Percentiles rank a stretch among this genome's conserved stretches.
Evolutionary conservation across 1,140 invertebrate species (phyloP).

Genomic region (Choristoneura fumiferana): DNA sequence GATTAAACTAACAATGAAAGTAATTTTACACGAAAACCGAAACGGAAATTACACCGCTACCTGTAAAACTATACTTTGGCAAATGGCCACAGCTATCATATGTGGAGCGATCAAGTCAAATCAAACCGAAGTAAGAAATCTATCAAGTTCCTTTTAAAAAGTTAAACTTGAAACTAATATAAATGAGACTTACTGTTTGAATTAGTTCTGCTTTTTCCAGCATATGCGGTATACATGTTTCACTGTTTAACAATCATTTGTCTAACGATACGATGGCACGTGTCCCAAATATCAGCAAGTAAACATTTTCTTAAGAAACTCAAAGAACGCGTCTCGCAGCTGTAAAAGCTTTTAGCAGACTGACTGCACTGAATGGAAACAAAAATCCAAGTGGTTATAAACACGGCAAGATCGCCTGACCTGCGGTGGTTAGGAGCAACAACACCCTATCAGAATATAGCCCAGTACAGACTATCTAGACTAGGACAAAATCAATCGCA

Average conservation of each 20-base stretch:
- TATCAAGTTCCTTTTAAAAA: neutral
- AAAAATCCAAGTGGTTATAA: neutral
- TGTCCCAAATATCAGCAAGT: neutral
- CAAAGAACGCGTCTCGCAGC: neutral
- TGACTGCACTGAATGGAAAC: neutral
- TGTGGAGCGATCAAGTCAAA: neutral
- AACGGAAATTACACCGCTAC: neutral
- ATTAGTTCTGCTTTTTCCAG: conserved; percentile 37
- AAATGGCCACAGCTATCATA: too few species aligned
- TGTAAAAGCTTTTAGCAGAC: neutral
- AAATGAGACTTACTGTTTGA: conserved; percentile 44
- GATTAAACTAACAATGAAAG: conserved; percentile 1
- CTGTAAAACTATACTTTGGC: too few species aligned
- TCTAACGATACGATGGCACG: neutral
- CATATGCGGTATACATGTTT: conserved; percentile 33
- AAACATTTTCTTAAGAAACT: neutral
- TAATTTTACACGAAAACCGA: neutral
- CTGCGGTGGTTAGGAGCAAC: neutral
- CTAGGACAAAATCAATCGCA: neutral
- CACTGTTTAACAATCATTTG: neutral
- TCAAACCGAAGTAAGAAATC: too few species aligned
- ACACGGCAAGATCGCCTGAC: conserved; percentile 14
- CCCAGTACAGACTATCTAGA: neutral
- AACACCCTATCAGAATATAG: neutral
- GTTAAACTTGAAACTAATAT: neutral